Evolutionary conservation across 2,888 invertebrate species (phyloP), one percentile per base, ranked within the genome.

Genomic region (Apotomis capreana): DNA sequence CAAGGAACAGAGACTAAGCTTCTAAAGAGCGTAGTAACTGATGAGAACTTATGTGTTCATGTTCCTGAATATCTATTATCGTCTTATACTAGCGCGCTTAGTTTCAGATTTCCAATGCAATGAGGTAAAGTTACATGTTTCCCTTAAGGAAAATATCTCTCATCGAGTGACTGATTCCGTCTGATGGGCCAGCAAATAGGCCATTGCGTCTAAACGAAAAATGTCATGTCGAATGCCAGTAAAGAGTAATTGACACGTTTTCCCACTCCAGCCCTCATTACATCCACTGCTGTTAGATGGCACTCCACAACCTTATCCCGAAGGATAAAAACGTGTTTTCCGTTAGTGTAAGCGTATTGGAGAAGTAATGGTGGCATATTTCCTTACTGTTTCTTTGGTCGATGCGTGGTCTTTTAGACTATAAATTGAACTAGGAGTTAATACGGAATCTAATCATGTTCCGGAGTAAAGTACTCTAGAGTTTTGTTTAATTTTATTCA

Each of bases 241-340:
- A 40, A 69, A 49, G 63, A 69, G 37, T 70, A 70, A 70, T 70
- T 64, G 70, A 52, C 51, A 63, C 36, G 52, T 70, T 59, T 70
- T 44, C n/a, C 36, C 26, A 6, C 44, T 52, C 26, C 36, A 36
- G 13, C n/a, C n/a, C 63, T 52, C 58, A 58, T 58, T 52, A 52
- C 26, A 59, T 13, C 36, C 36, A 64, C 57, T 58, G 58, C 63
- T 64, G 49, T 67, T 58, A 9, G 58, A 64, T 64, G 52, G 52
- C 49, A 58, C 52, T 52, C 40, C 10, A 10, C 46, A 54, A 55
- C 60, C 46, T 57, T 63, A 51, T 69, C n/a, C 6, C 51, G 5
- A 40, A 3, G 57, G 12, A 51, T 10, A 37, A 51, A 63, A 37
- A 51, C 26, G 15, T 36, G 46, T 58, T 69, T 63, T 57, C 10